A percentile compares a stretch with the other conserved stretches of the same genome.
phyloP scores from a whole-genome alignment of 2,797 vertebrate species.

The Danio tinwini region DNA sequence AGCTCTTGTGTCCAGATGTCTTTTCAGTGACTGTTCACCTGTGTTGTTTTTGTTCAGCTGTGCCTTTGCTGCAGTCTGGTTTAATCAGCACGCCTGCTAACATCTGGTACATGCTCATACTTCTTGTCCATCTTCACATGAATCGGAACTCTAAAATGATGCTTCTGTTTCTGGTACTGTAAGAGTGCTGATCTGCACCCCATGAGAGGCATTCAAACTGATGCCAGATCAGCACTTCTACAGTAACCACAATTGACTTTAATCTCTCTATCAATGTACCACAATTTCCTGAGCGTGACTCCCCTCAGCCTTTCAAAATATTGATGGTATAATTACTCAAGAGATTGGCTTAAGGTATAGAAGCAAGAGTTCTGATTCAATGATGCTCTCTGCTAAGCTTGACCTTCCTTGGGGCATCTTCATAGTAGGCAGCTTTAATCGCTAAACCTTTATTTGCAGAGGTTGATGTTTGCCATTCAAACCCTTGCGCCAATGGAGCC shows the following conservation, averaged over 20 bases:
- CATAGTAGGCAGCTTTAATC: constrained; percentile 82
- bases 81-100: constrained; percentile 68
- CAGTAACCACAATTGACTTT: constrained; percentile 7
- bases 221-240: constrained; percentile 52
- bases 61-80: constrained; percentile 60
- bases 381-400: constrained; percentile 47
- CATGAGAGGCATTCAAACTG: neutral
- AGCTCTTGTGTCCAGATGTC: constrained; percentile 53
- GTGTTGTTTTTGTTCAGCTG: constrained; percentile 72
- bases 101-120: constrained; percentile 62
- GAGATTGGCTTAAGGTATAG: constrained; percentile 60
- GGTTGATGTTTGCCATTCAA: constrained; percentile 93
- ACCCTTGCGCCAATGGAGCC: constrained; percentile 97
- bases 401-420: constrained; percentile 63
- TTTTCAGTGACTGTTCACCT: constrained; percentile 56
- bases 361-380: constrained; percentile 65
- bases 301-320: neutral
- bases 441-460: constrained; percentile 94
- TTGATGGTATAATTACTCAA: constrained; percentile 50
- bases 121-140: constrained; percentile 61
- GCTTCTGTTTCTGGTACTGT: constrained; percentile 57
- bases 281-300: neutral
- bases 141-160: constrained; percentile 69
- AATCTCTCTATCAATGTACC: constrained; percentile 27
- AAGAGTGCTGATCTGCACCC: constrained; percentile 15